A percentile compares a stretch with the other conserved stretches of the same genome.
Conservation (phyloP, 1,140 invertebrate species). For the Pectinophora gossypiella region DNA sequence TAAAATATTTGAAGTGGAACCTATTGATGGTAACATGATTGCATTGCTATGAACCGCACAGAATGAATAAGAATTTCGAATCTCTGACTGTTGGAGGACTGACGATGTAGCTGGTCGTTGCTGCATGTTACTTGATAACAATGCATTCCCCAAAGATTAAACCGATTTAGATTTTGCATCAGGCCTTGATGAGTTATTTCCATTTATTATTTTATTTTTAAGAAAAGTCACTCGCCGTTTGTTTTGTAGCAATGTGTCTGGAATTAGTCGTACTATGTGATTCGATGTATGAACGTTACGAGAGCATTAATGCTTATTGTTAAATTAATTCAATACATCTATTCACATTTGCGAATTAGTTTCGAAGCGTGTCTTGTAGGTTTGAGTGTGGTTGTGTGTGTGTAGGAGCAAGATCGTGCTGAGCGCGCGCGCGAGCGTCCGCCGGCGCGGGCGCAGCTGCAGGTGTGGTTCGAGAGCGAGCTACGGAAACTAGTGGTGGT, state of each 20-base stretch:
- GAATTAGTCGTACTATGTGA: conserved; percentile 5
- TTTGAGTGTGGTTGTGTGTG: conserved; percentile 8
- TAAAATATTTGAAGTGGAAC: conserved; percentile 10
- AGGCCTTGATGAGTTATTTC: conserved; percentile 19
- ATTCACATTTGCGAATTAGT: not conserved
- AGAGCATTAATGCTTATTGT: not conserved
- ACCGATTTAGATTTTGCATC: conserved; percentile 46
- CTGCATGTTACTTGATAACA: conserved; percentile 55
- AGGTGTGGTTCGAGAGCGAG: conserved; percentile 90
- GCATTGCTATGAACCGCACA: conserved; percentile 43
- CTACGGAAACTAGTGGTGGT: conserved; percentile 88
- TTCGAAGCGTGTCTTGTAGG: not conserved
- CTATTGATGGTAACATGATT: conserved; percentile 33
- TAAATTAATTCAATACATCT: not conserved
- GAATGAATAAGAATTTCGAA: conserved; percentile 26
- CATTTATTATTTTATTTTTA: conserved; percentile 29
- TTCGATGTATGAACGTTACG: not conserved
- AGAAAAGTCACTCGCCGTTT: conserved; percentile 24
- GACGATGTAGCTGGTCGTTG: conserved; percentile 48
- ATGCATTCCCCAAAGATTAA: conserved; percentile 44
- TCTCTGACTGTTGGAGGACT: conserved; percentile 31
- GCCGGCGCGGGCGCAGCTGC: conserved; percentile 87
- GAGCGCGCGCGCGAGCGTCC: conserved; percentile 85
- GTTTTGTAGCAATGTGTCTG: conserved; percentile 25
- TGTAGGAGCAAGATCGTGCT: conserved; percentile 69